Evolutionary conservation across 2,888 invertebrate species (phyloP).

Genomic region (Leucania comma): DNA sequence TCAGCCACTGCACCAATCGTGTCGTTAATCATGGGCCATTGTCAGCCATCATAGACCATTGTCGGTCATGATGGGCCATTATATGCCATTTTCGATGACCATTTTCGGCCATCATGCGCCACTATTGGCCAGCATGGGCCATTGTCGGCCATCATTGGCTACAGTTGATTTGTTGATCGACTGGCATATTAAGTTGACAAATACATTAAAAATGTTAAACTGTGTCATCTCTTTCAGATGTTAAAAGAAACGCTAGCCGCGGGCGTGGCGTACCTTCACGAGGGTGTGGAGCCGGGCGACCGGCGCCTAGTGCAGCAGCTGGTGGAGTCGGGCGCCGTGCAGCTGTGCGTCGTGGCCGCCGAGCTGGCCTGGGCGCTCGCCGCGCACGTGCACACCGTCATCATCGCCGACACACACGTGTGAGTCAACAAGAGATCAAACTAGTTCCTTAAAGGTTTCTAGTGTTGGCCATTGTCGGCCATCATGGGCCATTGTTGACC

Average conservation of each 20-base stretch:
- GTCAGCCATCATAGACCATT: no score
- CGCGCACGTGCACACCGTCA: constrained; percentile 97
- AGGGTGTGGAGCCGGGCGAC: constrained; percentile 96
- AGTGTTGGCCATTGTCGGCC: no score
- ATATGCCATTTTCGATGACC: no score
- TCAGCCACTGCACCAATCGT: no score
- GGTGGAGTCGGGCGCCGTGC: constrained; percentile 97
- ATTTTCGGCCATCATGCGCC: no score
- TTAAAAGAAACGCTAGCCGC: constrained; percentile 97
- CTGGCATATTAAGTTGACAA: no score
- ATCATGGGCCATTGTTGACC: neutral
- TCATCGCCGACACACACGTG: constrained; percentile 98
- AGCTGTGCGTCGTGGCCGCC: constrained; percentile 96
- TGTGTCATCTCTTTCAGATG: constrained; percentile 87
- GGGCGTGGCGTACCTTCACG: constrained; percentile 99
- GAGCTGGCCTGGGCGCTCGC: constrained; percentile 98
- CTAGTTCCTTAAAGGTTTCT: no score
- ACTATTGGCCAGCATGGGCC: neutral
- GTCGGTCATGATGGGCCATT: no score
- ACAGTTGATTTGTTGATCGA: neutral
- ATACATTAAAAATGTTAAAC: neutral
- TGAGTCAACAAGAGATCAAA: constrained; percentile 70
- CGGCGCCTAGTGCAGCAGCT: constrained; percentile 97
- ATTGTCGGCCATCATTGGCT: neutral
- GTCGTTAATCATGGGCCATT: no score